Evolutionary conservation across 1,140 invertebrate species (phyloP).

Genomic region (Eumaeus atala): DNA sequence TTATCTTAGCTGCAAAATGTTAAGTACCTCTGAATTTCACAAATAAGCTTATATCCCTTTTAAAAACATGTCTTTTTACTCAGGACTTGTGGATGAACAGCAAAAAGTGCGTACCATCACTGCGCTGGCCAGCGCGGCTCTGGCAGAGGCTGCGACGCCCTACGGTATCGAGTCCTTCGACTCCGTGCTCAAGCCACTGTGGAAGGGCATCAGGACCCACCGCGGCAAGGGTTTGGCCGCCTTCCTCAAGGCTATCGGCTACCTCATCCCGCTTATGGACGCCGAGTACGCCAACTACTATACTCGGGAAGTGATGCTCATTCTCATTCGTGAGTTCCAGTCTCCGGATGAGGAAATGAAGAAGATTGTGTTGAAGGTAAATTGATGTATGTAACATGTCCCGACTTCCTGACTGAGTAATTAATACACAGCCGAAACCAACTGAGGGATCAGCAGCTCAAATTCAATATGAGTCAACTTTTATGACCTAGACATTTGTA

Average conservation of each 20-base stretch:
- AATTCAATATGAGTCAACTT: no score
- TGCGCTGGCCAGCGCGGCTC: slow-evolving; percentile 96
- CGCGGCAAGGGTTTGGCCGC: slow-evolving; percentile 98
- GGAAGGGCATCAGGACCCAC: slow-evolving; percentile 99
- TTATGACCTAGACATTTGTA: no score
- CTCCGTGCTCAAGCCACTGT: slow-evolving; percentile 98
- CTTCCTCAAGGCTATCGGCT: slow-evolving; percentile 99
- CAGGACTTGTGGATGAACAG: slow-evolving; percentile 87
- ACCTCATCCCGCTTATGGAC: slow-evolving; percentile 99
- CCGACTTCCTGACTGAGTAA: not conserved
- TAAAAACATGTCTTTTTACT: slow-evolving; percentile 2
- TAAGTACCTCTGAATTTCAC: no score
- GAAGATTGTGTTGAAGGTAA: slow-evolving; percentile 98
- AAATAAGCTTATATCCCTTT: no score
- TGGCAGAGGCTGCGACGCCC: slow-evolving; percentile 98
- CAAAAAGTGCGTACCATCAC: slow-evolving; percentile 97
- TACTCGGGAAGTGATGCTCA: slow-evolving; percentile 99
- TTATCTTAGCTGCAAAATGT: no score
- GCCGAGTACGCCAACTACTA: slow-evolving; percentile 99
- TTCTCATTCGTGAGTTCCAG: slow-evolving; percentile 98
- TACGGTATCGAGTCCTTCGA: slow-evolving; percentile 99
- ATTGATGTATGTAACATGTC: slow-evolving; percentile 19
- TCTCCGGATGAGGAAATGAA: slow-evolving; percentile 99
- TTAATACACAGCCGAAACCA: not conserved
- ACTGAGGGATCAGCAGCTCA: no score